Percentiles rank a stretch among this genome's conserved stretches.
Conservation (phyloP, 2,797 vertebrate genomes). For the Naso thynnoides region DNA sequence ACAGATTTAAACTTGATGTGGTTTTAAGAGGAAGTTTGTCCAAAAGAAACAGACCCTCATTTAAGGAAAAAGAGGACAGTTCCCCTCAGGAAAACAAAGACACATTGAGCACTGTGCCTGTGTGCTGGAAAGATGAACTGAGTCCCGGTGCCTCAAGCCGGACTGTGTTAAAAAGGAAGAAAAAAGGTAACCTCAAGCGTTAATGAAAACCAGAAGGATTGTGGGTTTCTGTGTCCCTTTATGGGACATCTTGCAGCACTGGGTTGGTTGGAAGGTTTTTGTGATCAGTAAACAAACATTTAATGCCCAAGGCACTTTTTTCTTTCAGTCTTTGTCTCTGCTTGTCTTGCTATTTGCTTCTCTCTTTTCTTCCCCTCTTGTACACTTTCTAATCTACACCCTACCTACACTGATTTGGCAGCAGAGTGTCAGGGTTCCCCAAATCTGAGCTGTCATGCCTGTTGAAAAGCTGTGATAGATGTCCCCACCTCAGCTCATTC, state of each 20-base stretch:
- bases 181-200: conserved; percentile 61
- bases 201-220: conserved; percentile 73
- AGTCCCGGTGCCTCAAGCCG: conserved; percentile 62
- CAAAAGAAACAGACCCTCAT: conserved; percentile 41
- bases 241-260: conserved; percentile 33
- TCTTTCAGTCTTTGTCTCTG: neutral
- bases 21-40: conserved; percentile 25
- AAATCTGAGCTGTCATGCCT: conserved; percentile 27
- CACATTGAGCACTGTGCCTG: conserved; percentile 52
- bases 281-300: conserved; percentile 47
- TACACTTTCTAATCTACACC: conserved; percentile 20
- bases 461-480: conserved; percentile 46
- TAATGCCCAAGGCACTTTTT: conserved; percentile 13
- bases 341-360: conserved; percentile 4
- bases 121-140: conserved; percentile 63
- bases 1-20: conserved; percentile 28
- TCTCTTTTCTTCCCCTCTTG: conserved; percentile 1
- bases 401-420: conserved; percentile 9
- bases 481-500: conserved; percentile 43
- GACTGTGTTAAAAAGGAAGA: conserved; percentile 53
- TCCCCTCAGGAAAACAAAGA: conserved; percentile 66
- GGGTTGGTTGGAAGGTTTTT: conserved; percentile 47
- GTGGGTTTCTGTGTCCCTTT: conserved; percentile 43
- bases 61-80: conserved; percentile 41
- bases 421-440: conserved; percentile 5